Evolutionary conservation across 2,888 invertebrate species (phyloP).

Genomic region (Caradrina clavipalpis): DNA sequence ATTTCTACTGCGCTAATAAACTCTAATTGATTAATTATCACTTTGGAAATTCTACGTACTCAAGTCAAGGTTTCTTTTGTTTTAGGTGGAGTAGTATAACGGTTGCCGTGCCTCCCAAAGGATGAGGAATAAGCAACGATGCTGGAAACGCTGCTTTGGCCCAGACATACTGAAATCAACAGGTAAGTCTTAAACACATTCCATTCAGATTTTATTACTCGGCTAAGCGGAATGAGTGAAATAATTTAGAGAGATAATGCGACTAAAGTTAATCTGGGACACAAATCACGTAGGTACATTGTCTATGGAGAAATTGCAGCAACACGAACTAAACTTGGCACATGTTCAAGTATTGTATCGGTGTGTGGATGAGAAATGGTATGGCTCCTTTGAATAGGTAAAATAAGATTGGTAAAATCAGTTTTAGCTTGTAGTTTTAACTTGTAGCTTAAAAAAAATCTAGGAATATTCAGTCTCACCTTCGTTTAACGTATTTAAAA

Average conservation of each 20-base stretch:
- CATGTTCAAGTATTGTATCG: slow-evolving; percentile 48
- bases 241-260: slow-evolving; percentile 57
- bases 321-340: slow-evolving; percentile 55
- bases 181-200: slow-evolving; percentile 74
- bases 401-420: not conserved
- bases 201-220: slow-evolving; percentile 39
- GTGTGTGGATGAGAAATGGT: slow-evolving; percentile 40
- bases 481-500: too few relatives aligned
- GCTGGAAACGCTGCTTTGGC: slow-evolving; percentile 82
- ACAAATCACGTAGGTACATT: slow-evolving; percentile 49
- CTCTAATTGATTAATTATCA: slow-evolving; percentile 73
- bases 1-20: slow-evolving; percentile 77
- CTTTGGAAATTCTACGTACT: slow-evolving; percentile 42
- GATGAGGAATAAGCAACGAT: slow-evolving; percentile 89
- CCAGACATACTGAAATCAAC: slow-evolving; percentile 82
- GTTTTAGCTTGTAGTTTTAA: too few relatives aligned
- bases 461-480: not conserved
- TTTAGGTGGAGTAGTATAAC: slow-evolving; percentile 77
- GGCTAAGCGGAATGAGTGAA: slow-evolving; percentile 36
- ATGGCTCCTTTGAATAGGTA: slow-evolving; percentile 10
- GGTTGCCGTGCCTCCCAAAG: slow-evolving; percentile 83
- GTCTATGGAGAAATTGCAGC: slow-evolving; percentile 51
- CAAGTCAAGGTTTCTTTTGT: slow-evolving; percentile 68
- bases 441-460: not conserved
- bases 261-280: slow-evolving; percentile 38